phyloP scores from a whole-genome alignment of 2,888 invertebrate genomes.

The Lutraria lutraria region DNA sequence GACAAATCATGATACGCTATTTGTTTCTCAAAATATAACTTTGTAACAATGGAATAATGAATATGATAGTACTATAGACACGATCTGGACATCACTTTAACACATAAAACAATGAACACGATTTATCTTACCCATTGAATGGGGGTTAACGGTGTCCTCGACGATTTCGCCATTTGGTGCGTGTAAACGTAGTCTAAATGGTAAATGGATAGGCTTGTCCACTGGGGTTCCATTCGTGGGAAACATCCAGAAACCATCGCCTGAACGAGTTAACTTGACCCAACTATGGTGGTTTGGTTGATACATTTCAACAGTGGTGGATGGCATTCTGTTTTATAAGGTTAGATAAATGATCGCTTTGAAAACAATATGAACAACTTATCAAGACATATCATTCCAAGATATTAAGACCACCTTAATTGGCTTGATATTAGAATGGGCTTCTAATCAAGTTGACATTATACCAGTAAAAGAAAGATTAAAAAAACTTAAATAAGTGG shows the following conservation, averaged over 20 bases:
- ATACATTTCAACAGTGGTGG: slow-evolving; percentile 70
- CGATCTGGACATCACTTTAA: too few species aligned
- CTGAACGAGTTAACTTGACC: slow-evolving; percentile 61
- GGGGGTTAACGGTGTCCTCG: slow-evolving; percentile 65
- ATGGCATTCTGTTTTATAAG: slow-evolving; percentile 70
- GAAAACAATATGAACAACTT: neutral
- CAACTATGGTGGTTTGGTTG: slow-evolving; percentile 65
- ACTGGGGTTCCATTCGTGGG: slow-evolving; percentile 41
- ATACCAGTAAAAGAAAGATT: too few species aligned
- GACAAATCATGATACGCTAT: too few species aligned
- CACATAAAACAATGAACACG: too few species aligned
- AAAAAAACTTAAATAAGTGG: too few species aligned
- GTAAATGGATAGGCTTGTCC: slow-evolving; percentile 66
- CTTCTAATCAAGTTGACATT: too few species aligned
- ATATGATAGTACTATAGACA: too few species aligned
- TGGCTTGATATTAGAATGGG: too few species aligned
- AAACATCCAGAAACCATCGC: slow-evolving; percentile 75
- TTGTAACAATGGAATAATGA: too few species aligned
- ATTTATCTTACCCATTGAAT: slow-evolving; percentile 66
- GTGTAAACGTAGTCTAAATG: slow-evolving; percentile 69
- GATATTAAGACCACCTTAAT: neutral
- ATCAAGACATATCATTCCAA: too few species aligned
- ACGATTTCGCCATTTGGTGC: slow-evolving; percentile 72
- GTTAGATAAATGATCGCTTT: neutral
- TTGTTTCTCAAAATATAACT: too few species aligned